phyloP scores from a whole-genome alignment of 2,888 invertebrate species.

The Enoplolaimus lenunculus region DNA sequence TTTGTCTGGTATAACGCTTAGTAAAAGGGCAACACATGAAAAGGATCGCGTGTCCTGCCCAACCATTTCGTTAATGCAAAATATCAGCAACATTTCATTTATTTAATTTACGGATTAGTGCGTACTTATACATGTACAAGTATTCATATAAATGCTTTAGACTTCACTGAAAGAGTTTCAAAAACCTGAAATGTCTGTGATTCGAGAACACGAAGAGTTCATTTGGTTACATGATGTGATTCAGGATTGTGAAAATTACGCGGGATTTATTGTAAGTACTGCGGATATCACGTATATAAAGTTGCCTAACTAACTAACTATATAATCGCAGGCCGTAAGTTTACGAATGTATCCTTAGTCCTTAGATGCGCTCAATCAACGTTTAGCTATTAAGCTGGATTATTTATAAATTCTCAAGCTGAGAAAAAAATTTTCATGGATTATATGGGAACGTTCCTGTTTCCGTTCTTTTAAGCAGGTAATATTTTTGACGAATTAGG shows the following conservation, averaged over 20 bases:
- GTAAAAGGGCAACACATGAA: no score
- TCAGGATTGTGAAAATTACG: conserved; percentile 91
- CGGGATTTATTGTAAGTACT: conserved; percentile 81
- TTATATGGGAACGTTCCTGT: no score
- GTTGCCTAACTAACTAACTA: background rate
- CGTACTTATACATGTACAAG: background rate
- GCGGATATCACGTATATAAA: background rate
- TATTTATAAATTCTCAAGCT: no score
- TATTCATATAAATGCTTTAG: background rate
- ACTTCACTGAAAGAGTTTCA: conserved; percentile 61
- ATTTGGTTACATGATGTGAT: conserved; percentile 95
- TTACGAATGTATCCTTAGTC: no score
- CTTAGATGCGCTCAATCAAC: no score
- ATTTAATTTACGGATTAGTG: background rate
- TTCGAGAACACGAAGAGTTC: conserved; percentile 96
- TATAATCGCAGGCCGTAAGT: no score
- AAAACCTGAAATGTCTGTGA: conserved; percentile 84
- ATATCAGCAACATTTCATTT: background rate
- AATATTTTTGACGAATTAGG: no score
- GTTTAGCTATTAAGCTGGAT: no score
- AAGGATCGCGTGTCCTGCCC: no score
- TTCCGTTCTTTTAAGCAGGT: no score
- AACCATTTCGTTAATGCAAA: background rate
- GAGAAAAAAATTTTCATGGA: no score
- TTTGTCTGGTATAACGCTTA: no score